Evolutionary conservation across 2,888 invertebrate species (phyloP).

Genomic region (Dolichopus griseipennis): DNA sequence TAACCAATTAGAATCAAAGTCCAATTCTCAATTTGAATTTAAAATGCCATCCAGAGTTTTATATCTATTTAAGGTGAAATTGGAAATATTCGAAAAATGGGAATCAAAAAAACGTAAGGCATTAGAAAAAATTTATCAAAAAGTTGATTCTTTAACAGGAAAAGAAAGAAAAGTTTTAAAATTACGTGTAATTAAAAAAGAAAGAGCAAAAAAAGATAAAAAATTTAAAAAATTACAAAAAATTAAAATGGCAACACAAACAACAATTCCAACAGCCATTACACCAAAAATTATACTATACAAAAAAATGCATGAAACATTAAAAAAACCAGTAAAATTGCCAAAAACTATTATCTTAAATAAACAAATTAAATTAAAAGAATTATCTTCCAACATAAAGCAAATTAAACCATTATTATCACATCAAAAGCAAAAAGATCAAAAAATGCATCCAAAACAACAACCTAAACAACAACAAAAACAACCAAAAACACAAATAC

Average conservation of each 20-base stretch:
- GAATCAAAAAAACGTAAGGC: slow-evolving; percentile 27
- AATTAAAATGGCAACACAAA: neutral
- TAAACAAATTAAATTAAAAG: too few relatives aligned
- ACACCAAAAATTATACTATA: neutral
- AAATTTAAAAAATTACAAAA: neutral
- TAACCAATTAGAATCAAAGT: neutral
- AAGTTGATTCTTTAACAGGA: slow-evolving; percentile 27
- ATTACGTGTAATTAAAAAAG: slow-evolving; percentile 4
- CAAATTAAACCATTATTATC: too few relatives aligned
- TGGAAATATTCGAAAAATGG: slow-evolving; percentile 24
- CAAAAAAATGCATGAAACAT: neutral
- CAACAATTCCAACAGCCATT: neutral
- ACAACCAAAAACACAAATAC: too few relatives aligned
- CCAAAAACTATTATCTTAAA: neutral
- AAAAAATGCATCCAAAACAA: too few relatives aligned
- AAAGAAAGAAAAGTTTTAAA: slow-evolving; percentile 21
- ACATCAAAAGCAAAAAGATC: too few relatives aligned
- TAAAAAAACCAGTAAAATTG: neutral
- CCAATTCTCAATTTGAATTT: too few relatives aligned
- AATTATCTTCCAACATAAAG: too few relatives aligned
- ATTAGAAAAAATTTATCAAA: slow-evolving; percentile 24
- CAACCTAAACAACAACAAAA: too few relatives aligned
- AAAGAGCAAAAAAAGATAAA: neutral
- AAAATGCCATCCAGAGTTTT: neutral
- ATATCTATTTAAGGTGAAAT: slow-evolving; percentile 13